These are phyloP conservation scores for Heteromormyrus szaboi DNA, from an alignment of 2,797 vertebrate species.

Conservation along the genomic window DNA sequence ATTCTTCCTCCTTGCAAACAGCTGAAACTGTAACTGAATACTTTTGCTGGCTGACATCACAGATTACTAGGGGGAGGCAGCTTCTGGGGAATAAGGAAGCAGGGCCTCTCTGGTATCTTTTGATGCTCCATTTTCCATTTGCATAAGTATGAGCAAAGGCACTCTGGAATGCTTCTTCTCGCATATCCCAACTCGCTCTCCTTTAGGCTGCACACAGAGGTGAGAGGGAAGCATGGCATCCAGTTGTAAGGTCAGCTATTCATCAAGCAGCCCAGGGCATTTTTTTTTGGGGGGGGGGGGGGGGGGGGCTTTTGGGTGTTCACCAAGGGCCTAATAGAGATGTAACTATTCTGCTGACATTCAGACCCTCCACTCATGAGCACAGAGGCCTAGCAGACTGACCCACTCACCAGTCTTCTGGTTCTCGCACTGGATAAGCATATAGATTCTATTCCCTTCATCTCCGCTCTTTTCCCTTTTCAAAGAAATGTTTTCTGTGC, in stretches of 20 bases:
- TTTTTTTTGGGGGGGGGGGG: not conserved
- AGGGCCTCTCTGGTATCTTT: not conserved
- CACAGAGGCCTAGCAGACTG: not conserved
- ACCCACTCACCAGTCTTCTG: not conserved
- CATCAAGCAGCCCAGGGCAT: not conserved
- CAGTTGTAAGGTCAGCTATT: not conserved
- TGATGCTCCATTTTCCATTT: not conserved
- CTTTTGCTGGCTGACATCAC: not conserved
- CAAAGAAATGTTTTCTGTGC: not conserved
- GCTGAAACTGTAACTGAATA: not conserved
- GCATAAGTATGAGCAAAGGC: not conserved
- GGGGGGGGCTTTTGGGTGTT: not conserved
- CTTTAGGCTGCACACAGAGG: not conserved
- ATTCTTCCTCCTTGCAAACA: not conserved
- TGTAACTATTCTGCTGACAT: not conserved
- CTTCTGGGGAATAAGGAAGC: not conserved
- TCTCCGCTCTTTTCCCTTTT: not conserved
- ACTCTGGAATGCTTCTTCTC: not conserved
- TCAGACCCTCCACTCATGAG: not conserved
- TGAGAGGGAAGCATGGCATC: not conserved
- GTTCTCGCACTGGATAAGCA: not conserved
- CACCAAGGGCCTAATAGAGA: not conserved
- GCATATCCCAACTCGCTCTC: not conserved
- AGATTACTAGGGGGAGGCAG: not conserved
- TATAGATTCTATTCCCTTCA: not conserved